Base-by-base conservation (phyloP, 2,113 vertebrate species). In the Sprattus sprattus region DNA sequence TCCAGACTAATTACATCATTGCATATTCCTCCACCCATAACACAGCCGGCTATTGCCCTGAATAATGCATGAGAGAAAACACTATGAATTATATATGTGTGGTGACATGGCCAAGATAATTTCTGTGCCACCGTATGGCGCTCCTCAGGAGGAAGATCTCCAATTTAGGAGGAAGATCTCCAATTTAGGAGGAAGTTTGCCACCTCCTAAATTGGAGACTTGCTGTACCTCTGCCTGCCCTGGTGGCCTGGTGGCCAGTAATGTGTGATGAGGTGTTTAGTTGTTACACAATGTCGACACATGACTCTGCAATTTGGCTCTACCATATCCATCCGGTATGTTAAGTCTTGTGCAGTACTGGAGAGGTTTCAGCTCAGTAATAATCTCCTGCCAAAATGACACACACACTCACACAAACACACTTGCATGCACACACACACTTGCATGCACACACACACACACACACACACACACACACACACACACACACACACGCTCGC, bases 11-110 rank as follows among this genome's bases (percentile, higher is more conserved):
- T 90, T 85, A 84, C 28, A 82, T 84, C 57, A 89, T 84, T 60
- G 52, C 86, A 47, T 85, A 28, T 85, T 67, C 32, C 80, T 84
- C 81, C 44, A 83, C 88, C 11, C 81, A 81, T 89, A 87, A 89
- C 85, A 52, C 88, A 85, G 44, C 82, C 83, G 28, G 82, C 85
- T 39, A 5, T 81, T 52, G 82, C 54, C 49, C 50, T 89, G 82
- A 88, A 91, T 92, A 88, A 92, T 91, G 83, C 54, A 91, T 90
- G 20, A 85, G 45, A 50, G 52, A 86, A 83, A 75, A 52, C 84
- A 57, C 11, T 1, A 86, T 91, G 71, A 90, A 91, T 91, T 67
- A 92, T 90, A 67, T 28, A 88, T 91, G 87, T 87, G 49, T 39
- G 28, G 71, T 11, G 25, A 78, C 13, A 32, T 2, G 25, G 71